Conservation (phyloP, 2,797 vertebrate genomes). For the Rhinichthys osculus region DNA sequence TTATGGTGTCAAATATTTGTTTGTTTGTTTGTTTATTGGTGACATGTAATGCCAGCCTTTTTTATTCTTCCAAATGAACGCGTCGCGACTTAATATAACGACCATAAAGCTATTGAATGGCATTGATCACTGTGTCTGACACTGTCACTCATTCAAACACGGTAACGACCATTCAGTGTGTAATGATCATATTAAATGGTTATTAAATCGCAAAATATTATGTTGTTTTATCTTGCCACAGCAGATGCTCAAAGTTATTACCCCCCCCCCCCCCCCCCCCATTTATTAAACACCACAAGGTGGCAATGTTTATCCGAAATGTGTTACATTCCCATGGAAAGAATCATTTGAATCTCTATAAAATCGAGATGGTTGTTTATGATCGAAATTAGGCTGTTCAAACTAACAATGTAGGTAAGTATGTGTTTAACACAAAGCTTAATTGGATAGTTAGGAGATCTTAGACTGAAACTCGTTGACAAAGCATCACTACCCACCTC, state of each 20-base stretch:
- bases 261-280: conserved; percentile 37
- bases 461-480: neutral
- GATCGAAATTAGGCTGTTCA: neutral
- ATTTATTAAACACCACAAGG: conserved; percentile 84
- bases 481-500: neutral
- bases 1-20: neutral
- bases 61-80: conserved; percentile 5
- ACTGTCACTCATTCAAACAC: conserved; percentile 2
- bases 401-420: neutral
- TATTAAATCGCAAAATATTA: conserved; percentile 52
- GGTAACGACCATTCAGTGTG: conserved; percentile 59
- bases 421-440: conserved; percentile 11
- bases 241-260: conserved; percentile 58
- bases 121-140: neutral
- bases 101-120: neutral
- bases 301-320: conserved; percentile 97
- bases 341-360: conserved; percentile 73
- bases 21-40: neutral
- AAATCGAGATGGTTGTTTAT: conserved; percentile 60
- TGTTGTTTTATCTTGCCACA: conserved; percentile 49
- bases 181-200: conserved; percentile 10
- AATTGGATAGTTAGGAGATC: neutral
- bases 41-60: conserved; percentile 11
- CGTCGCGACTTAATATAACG: neutral
- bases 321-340: conserved; percentile 76